A percentile compares a stretch with the other conserved stretches of the same genome.
These are phyloP conservation scores for Linnaemya vulpina DNA, from an alignment of 2,888 invertebrate species.

Conservation along the genomic window DNA sequence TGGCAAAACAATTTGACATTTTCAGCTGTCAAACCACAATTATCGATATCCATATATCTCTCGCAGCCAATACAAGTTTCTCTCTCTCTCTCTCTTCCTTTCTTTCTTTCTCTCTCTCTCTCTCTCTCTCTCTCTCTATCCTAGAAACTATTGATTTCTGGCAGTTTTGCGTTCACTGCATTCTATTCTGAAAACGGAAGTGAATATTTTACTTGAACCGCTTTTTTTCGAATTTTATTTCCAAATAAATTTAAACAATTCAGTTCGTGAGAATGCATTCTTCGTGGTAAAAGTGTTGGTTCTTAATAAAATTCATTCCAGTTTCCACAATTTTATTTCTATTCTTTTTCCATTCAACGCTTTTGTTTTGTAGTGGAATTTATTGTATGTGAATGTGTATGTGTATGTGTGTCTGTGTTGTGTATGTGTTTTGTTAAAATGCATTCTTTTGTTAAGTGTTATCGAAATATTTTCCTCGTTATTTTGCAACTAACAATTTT, in stretches of 20 bases:
- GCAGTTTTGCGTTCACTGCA: too few species aligned
- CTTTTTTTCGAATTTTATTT: conserved; percentile 2
- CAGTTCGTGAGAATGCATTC: background rate
- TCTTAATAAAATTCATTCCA: conserved; percentile 45
- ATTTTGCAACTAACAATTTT: conserved; percentile 35
- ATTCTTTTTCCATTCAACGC: background rate
- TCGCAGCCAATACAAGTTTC: too few species aligned
- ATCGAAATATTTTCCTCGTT: conserved; percentile 46
- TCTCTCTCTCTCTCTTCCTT: too few species aligned
- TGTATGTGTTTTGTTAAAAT: conserved; percentile 19
- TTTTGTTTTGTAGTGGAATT: conserved; percentile 15
- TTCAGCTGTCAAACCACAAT: too few species aligned
- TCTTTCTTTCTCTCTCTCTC: too few species aligned
- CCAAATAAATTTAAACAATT: background rate
- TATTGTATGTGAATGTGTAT: background rate
- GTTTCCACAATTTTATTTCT: conserved; percentile 25
- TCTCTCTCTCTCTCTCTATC: too few species aligned
- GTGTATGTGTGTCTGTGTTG: background rate
- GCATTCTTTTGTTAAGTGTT: conserved; percentile 57
- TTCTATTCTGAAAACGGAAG: too few species aligned
- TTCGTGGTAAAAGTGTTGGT: conserved; percentile 31
- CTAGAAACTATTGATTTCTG: too few species aligned
- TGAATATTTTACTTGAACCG: conserved; percentile 10
- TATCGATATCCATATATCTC: too few species aligned
- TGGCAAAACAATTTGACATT: too few species aligned